A percentile compares a stretch with the other conserved stretches of the same genome.
Conservation (phyloP, 2,888 invertebrate species). For the Drosophila testacea region DNA sequence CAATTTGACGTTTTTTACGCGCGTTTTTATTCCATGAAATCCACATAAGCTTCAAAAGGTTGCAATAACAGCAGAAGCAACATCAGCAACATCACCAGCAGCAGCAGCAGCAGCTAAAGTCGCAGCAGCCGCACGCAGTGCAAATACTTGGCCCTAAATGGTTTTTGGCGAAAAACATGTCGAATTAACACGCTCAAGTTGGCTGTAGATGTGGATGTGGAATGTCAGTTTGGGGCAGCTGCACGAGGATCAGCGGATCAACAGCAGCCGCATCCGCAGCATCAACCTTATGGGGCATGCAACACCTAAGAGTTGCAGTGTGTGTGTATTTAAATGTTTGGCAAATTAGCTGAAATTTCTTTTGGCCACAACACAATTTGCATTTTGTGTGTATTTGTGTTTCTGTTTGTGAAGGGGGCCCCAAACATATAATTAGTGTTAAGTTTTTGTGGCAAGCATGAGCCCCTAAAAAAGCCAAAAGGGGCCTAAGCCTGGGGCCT, state of each 20-base stretch:
- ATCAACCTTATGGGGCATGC: constrained; percentile 51
- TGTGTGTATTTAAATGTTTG: constrained; percentile 73
- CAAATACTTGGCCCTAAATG: constrained; percentile 83
- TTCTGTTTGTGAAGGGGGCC: constrained; percentile 33
- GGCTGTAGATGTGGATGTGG: constrained; percentile 43
- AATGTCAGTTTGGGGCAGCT: constrained; percentile 30
- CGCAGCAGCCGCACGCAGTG: constrained; percentile 73
- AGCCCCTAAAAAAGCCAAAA: constrained; percentile 36
- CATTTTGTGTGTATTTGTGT: constrained; percentile 47
- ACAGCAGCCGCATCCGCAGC: constrained; percentile 31
- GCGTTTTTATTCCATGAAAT: constrained; percentile 78
- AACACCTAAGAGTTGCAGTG: constrained; percentile 41
- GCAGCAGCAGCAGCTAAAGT: constrained; percentile 33
- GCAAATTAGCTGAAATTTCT: constrained; percentile 76
- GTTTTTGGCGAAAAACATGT: constrained; percentile 82
- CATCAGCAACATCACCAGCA: constrained; percentile 26
- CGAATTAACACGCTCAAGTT: constrained; percentile 83
- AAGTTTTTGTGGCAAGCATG: constrained; percentile 58
- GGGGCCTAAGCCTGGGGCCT: constrained; percentile 75
- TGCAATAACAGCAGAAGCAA: constrained; percentile 47
- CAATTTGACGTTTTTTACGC: constrained; percentile 84
- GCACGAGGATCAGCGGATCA: constrained; percentile 48
- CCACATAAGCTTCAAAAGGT: constrained; percentile 60
- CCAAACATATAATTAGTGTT: constrained; percentile 71
- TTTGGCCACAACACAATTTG: constrained; percentile 65